Base-by-base conservation (phyloP, 2,888 invertebrate genomes). In the Cryptus viduatorius region DNA sequence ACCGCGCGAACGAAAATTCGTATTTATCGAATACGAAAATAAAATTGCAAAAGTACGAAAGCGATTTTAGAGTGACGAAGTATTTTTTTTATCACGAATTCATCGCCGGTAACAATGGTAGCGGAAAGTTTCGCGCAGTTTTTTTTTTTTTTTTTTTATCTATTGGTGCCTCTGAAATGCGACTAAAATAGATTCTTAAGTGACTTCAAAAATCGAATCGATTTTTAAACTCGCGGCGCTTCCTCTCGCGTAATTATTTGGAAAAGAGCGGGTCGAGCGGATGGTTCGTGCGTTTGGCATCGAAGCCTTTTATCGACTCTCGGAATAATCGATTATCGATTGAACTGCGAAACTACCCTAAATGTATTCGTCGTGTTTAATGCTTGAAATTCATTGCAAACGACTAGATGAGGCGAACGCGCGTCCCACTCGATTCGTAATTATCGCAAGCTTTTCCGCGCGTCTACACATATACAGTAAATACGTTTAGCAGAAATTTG, bases 401-500 rank as follows among this genome's bases (percentile, higher is more conserved):
- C 46, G n/a, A 12, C 42, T n/a, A 31, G 31, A 16, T 61, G 16
- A 16, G 61, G 3, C 31, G 46, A 46, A 16, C 59, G 73, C 16
- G 46, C 24, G 46, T 61, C 31, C 61, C 59, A 44, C 31, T 46
- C 42, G 59, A 29, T 73, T 8, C 61, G 73, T 10, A 61, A 61
- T 61, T 61, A 61, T 44, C 46, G 8, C 10, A 16, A 48, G 46
- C 46, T 73, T 61, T 14, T 14, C 46, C 59, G 12, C 59, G 24
- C 24, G 44, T 19, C 42, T 56, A n/a, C 16, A 56, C 37, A 42
- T 37, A 42, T n/a, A 31, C 37, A 50, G 3, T 53, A 8, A 24
- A 10, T 19, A n/a, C 71, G 59, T 44, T 46, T 5, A 59, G 59
- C n/a, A 19, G 37, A 75, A 65, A 65, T 37, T 37, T 75, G 64